Evolutionary conservation across 2,797 vertebrate species (phyloP).

Genomic region (Antrozous pallidus): DNA sequence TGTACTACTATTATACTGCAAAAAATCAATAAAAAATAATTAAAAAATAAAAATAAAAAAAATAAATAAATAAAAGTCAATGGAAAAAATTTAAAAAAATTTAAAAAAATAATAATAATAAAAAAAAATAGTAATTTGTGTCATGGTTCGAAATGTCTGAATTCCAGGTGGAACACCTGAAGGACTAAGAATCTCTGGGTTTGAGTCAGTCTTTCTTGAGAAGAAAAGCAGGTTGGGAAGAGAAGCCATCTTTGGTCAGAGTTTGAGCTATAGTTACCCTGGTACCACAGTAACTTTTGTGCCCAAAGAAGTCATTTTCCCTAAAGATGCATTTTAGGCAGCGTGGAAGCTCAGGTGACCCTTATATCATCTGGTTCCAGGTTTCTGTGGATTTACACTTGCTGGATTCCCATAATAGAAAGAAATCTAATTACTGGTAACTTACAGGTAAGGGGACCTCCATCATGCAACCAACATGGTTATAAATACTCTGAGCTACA

Average conservation of each 20-base stretch:
- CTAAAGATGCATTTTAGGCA: conserved; percentile 71
- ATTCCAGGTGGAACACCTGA: neutral
- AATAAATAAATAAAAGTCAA: too few relatives aligned
- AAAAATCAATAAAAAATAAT: too few relatives aligned
- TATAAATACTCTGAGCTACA: conserved; percentile 43
- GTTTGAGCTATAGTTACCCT: conserved; percentile 59
- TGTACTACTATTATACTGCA: too few relatives aligned
- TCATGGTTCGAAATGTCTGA: neutral
- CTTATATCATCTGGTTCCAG: conserved; percentile 64
- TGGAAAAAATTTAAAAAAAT: too few relatives aligned
- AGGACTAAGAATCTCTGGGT: neutral
- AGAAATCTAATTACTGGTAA: conserved; percentile 75
- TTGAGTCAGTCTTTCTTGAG: neutral
- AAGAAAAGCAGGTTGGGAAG: neutral
- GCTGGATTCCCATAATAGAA: conserved; percentile 57
- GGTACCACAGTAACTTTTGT: conserved; percentile 59
- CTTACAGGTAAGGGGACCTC: conserved; percentile 64
- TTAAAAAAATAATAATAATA: too few relatives aligned
- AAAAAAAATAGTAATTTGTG: neutral
- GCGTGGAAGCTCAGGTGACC: conserved; percentile 53
- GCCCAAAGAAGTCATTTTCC: conserved; percentile 74
- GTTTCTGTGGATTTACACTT: conserved; percentile 62
- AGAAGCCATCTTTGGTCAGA: neutral
- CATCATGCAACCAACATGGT: neutral
- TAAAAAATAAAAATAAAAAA: too few relatives aligned